These are phyloP conservation scores for Daboia siamensis DNA, from an alignment of 2,113 vertebrate genomes.

Conservation along the genomic window DNA sequence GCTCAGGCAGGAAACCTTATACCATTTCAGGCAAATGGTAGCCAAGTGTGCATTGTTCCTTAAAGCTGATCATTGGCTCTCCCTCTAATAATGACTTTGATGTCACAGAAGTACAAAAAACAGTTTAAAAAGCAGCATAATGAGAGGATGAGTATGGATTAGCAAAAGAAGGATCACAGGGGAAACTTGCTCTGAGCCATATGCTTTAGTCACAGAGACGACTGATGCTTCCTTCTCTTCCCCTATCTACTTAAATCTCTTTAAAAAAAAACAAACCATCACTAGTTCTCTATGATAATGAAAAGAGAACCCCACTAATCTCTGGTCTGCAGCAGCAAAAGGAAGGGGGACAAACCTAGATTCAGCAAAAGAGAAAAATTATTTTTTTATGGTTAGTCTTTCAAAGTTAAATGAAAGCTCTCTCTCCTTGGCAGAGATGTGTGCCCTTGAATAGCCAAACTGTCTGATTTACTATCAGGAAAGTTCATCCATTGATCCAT, in stretches of 20 bases:
- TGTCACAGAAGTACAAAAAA: constrained; percentile 60
- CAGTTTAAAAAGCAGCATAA: constrained; percentile 59
- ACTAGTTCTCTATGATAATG: constrained; percentile 13
- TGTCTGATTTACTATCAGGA: background rate
- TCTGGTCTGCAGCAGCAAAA: background rate
- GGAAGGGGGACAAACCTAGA: background rate
- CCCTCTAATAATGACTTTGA: constrained; percentile 42
- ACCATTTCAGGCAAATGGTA: too few species aligned
- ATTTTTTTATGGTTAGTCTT: background rate
- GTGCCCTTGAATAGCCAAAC: background rate
- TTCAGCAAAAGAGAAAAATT: background rate
- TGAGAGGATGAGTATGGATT: constrained; percentile 49
- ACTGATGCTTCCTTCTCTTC: background rate
- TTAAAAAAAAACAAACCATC: constrained; percentile 26
- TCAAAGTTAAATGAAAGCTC: background rate
- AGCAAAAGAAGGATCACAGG: constrained; percentile 31
- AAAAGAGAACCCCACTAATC: constrained; percentile 9
- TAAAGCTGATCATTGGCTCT: constrained; percentile 57
- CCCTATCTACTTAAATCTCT: constrained; percentile 50
- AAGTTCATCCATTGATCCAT: background rate
- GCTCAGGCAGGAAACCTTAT: too few species aligned
- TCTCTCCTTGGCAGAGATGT: background rate
- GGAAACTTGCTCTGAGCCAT: constrained; percentile 16
- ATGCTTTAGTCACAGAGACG: constrained; percentile 51
- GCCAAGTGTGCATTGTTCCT: constrained; percentile 41